Conservation (phyloP, 92 coral and sea anemone species). For the Actinernus sp. region DNA sequence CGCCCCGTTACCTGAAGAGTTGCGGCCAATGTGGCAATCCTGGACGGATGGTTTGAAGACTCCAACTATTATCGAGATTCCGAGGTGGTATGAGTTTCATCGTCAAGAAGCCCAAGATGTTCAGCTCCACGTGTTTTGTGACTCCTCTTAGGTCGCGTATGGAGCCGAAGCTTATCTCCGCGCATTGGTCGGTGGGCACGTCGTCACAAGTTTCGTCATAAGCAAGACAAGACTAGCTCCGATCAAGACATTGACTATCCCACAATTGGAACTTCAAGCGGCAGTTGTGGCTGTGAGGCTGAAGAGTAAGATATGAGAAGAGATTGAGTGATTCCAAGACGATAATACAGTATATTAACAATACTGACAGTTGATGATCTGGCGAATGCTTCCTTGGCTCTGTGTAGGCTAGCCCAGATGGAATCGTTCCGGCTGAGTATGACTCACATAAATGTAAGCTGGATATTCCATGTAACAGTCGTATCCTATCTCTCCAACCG, state of each 20-base stretch:
- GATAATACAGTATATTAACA: constrained; percentile 5
- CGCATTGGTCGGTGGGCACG: too few relatives aligned
- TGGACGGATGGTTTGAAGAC: constrained; percentile 31
- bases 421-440: background rate
- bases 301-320: constrained; percentile 12
- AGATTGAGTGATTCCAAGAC: too few relatives aligned
- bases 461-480: background rate
- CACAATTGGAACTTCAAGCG: constrained; percentile 41
- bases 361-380: background rate
- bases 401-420: constrained; percentile 2
- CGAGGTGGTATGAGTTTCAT: too few relatives aligned
- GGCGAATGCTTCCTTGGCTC: background rate
- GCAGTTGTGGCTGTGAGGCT: constrained; percentile 31
- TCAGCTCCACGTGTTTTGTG: constrained; percentile 39
- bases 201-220: background rate
- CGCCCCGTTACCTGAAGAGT: constrained; percentile 2
- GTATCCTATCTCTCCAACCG: constrained; percentile 7
- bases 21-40: constrained; percentile 3
- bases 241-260: constrained; percentile 29
- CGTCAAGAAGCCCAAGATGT: constrained; percentile 14
- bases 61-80: background rate
- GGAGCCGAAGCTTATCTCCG: constrained; percentile 23
- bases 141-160: constrained; percentile 42
- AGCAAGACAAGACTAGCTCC: constrained; percentile 11
- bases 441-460: background rate